These are phyloP conservation scores for Megaceryle maxima DNA, from an alignment of 2,113 vertebrate species.

Conservation along the genomic window DNA sequence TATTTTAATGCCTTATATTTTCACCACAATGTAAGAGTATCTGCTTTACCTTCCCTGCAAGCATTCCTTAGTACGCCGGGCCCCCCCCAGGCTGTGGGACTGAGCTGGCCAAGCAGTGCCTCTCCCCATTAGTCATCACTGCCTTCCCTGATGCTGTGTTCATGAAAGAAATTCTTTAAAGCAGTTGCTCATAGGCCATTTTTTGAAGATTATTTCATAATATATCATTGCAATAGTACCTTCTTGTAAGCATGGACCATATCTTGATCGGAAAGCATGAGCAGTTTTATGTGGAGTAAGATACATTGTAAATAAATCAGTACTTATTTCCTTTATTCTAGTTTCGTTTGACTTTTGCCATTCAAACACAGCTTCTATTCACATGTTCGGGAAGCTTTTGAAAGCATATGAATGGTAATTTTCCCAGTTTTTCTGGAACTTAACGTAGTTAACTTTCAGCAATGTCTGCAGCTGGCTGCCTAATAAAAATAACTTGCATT, in stretches of 20 bases:
- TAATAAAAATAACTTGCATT: constrained; percentile 51
- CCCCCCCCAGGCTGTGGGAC: not conserved
- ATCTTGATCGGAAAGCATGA: not conserved
- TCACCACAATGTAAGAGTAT: not conserved
- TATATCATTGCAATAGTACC: not conserved
- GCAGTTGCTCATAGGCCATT: not conserved
- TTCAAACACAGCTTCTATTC: constrained; percentile 24
- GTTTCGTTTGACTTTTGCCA: not conserved
- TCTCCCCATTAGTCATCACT: constrained; percentile 3
- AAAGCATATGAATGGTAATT: constrained; percentile 21
- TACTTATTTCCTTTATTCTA: not conserved
- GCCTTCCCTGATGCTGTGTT: not conserved
- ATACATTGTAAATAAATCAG: not conserved
- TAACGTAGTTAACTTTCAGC: not conserved
- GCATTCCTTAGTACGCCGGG: not conserved
- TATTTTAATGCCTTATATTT: not conserved
- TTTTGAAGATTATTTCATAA: not conserved
- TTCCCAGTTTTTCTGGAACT: constrained; percentile 26
- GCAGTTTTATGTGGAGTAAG: not conserved
- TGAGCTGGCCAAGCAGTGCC: not conserved
- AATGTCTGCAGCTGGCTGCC: constrained; percentile 3
- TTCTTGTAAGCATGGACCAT: not conserved
- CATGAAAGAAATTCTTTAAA: not conserved
- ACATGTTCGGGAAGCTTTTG: not conserved
- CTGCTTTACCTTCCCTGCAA: not conserved